Percentiles rank a stretch among this genome's conserved stretches.
phyloP scores from a whole-genome alignment of 2,888 invertebrate species.

The Chrysotoxum bicinctum region DNA sequence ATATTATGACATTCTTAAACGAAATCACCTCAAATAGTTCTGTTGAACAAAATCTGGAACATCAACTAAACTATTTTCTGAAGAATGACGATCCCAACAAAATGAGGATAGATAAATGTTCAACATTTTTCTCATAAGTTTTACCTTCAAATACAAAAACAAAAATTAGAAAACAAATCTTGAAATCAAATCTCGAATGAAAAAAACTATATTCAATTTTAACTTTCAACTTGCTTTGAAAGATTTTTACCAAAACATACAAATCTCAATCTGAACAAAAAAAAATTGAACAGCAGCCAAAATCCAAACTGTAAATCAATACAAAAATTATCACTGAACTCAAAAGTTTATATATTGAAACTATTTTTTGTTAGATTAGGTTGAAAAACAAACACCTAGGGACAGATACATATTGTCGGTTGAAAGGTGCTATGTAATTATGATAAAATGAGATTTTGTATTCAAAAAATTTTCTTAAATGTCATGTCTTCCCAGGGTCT shows the following conservation, averaged over 20 bases:
- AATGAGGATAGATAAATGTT: constrained; percentile 16
- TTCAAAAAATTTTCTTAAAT: too few relatives aligned
- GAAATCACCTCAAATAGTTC: constrained; percentile 40
- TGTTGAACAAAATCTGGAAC: constrained; percentile 30
- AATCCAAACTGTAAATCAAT: neutral
- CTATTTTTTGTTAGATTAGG: too few relatives aligned
- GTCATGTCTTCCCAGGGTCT: too few relatives aligned
- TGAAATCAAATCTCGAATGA: neutral
- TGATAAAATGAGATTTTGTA: too few relatives aligned
- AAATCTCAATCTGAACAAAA: neutral
- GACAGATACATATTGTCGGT: too few relatives aligned
- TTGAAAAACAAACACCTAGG: too few relatives aligned
- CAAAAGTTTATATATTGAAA: too few relatives aligned
- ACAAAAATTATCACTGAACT: too few relatives aligned
- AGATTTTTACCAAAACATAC: neutral
- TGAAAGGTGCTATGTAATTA: too few relatives aligned
- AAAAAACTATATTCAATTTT: neutral
- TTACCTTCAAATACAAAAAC: constrained; percentile 47
- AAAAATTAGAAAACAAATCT: neutral
- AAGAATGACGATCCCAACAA: constrained; percentile 35
- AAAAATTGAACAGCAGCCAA: neutral
- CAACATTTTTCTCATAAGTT: constrained; percentile 10
- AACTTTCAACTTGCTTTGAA: neutral
- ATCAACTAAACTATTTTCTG: neutral
- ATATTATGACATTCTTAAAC: neutral